Conservation (phyloP, 2,113 vertebrate species). For the Caranx ignobilis region DNA sequence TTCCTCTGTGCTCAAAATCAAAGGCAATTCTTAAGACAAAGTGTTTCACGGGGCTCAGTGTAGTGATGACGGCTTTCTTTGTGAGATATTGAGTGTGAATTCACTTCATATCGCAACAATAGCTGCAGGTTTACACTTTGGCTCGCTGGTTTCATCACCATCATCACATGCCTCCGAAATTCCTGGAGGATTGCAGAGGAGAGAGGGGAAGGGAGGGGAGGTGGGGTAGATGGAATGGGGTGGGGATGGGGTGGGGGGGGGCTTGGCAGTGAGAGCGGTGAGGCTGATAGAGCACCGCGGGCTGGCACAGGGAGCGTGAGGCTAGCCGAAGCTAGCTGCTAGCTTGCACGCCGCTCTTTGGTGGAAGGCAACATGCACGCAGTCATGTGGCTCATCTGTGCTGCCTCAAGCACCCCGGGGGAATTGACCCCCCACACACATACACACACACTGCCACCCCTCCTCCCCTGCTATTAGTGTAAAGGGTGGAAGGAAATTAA, state of each 20-base stretch:
- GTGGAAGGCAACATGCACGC: conserved; percentile 7
- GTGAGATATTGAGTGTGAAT: conserved; percentile 29
- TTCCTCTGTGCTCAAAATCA: conserved; percentile 41
- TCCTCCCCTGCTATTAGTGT: conserved; percentile 54
- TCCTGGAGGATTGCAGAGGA: conserved; percentile 43
- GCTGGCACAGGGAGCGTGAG: neutral
- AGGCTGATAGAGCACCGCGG: conserved; percentile 19
- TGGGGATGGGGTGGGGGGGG: neutral
- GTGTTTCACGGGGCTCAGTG: conserved; percentile 31
- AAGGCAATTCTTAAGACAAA: conserved; percentile 41
- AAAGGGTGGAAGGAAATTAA: conserved; percentile 67
- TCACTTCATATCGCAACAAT: conserved; percentile 39
- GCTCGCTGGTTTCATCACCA: conserved; percentile 53
- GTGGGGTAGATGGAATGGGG: too few relatives aligned
- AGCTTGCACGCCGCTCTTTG: conserved; percentile 19
- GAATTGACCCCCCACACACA: conserved; percentile 44
- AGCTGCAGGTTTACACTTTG: conserved; percentile 45
- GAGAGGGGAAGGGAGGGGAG: too few relatives aligned
- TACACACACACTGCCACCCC: neutral
- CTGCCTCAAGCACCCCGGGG: conserved; percentile 53
- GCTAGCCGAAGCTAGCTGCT: conserved; percentile 28
- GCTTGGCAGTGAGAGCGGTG: conserved; percentile 12
- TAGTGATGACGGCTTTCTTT: conserved; percentile 26
- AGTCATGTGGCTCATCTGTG: conserved; percentile 73
- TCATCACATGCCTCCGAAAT: conserved; percentile 43